Percentiles rank a stretch among this genome's conserved stretches.
These are phyloP conservation scores for Doryteuthis pealeii DNA, from an alignment of 1,140 invertebrate species.

Conservation along the genomic window DNA sequence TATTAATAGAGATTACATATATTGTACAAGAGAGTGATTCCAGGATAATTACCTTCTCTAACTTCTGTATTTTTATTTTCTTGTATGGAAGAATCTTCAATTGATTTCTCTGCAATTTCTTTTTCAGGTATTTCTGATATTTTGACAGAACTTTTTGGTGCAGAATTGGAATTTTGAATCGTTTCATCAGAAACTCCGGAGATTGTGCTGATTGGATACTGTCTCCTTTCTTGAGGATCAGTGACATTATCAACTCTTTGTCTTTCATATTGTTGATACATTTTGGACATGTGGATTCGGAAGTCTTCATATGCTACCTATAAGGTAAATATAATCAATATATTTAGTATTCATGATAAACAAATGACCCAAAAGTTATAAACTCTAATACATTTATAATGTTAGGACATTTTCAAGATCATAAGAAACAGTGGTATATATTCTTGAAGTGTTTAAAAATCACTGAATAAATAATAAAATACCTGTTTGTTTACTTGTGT, in stretches of 20 bases:
- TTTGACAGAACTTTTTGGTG: conserved; percentile 45
- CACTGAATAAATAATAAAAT: too few species aligned
- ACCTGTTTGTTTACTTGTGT: too few species aligned
- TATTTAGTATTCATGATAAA: conserved; percentile 9
- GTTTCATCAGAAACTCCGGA: conserved; percentile 67
- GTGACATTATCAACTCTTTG: conserved; percentile 91
- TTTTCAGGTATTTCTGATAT: conserved; percentile 45
- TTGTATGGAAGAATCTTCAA: too few species aligned
- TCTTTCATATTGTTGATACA: conserved; percentile 96
- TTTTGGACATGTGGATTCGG: conserved; percentile 62
- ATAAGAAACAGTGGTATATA: too few species aligned
- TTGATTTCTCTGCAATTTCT: too few species aligned
- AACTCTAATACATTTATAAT: too few species aligned
- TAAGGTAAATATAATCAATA: conserved; percentile 4
- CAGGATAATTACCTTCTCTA: too few species aligned
- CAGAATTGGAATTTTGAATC: conserved; percentile 27
- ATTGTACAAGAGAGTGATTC: too few species aligned
- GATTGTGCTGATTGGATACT: conserved; percentile 92
- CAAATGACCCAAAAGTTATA: neutral
- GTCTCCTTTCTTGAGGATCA: conserved; percentile 86
- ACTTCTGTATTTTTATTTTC: too few species aligned
- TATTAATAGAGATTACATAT: too few species aligned
- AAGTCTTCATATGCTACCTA: conserved; percentile 86
- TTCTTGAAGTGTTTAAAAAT: too few species aligned
- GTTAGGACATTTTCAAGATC: too few species aligned